Conservation (phyloP, 1,140 invertebrate genomes). For the Papilio glaucus region DNA sequence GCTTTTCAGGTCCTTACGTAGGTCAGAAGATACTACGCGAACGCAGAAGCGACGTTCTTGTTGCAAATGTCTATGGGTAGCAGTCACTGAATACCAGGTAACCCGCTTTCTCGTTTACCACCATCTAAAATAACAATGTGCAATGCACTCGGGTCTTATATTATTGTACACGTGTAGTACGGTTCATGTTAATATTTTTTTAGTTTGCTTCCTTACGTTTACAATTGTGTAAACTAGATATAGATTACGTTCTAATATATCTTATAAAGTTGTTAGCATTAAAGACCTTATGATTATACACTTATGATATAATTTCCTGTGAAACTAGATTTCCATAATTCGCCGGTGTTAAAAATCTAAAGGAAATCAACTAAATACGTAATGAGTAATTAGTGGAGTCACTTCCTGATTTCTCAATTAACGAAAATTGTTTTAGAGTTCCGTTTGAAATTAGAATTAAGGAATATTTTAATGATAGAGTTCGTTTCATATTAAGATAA, state of each 20-base stretch:
- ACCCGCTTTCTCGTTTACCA: too few relatives aligned
- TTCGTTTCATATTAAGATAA: too few relatives aligned
- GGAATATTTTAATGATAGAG: too few relatives aligned
- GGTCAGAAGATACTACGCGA: too few relatives aligned
- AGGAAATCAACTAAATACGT: slow-evolving; percentile 42
- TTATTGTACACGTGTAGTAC: too few relatives aligned
- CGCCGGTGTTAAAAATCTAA: slow-evolving; percentile 18
- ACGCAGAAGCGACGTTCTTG: too few relatives aligned
- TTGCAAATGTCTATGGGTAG: too few relatives aligned
- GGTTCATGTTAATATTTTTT: too few relatives aligned
- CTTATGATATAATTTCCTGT: slow-evolving; percentile 13
- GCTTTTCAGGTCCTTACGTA: too few relatives aligned
- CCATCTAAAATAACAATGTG: too few relatives aligned
- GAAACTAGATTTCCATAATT: slow-evolving; percentile 13
- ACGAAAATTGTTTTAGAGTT: slow-evolving; percentile 41
- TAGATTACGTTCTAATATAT: neutral
- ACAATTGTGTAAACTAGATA: neutral
- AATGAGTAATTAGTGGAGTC: neutral
- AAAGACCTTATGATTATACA: neutral
- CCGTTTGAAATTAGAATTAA: neutral
- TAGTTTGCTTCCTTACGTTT: neutral
- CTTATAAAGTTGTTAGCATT: neutral
- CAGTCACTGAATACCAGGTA: too few relatives aligned
- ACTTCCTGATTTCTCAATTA: slow-evolving; percentile 53
- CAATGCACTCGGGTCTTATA: too few relatives aligned